These are phyloP conservation scores for Drosophila longiperda DNA, from an alignment of 2,888 invertebrate species.

Conservation along the genomic window DNA sequence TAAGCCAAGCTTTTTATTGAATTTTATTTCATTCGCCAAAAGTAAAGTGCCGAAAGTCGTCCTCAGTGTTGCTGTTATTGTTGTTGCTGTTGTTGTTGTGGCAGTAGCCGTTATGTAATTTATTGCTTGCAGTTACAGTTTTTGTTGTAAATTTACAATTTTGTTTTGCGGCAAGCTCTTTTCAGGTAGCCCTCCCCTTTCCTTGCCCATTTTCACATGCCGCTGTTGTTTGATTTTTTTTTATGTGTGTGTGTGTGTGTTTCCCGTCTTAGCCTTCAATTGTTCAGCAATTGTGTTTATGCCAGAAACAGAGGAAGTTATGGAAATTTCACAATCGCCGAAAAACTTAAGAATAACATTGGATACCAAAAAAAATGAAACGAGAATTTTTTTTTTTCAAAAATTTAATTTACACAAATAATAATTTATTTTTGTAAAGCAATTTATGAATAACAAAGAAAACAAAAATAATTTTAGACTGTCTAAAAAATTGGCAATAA, in stretches of 20 bases:
- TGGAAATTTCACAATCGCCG: conserved; percentile 64
- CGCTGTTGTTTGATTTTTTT: conserved; percentile 15
- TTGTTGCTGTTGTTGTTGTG: conserved; percentile 39
- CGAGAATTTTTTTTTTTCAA: conserved; percentile 5
- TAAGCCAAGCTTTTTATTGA: conserved; percentile 67
- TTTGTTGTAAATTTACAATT: conserved; percentile 78
- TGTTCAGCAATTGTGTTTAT: conserved; percentile 80
- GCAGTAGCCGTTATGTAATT: conserved; percentile 67
- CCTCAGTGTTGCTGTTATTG: conserved; percentile 18
- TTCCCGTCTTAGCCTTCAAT: conserved; percentile 67
- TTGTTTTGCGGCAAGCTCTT: conserved; percentile 43
- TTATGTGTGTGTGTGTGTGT: conserved; percentile 35
- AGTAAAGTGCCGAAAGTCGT: conserved; percentile 64
- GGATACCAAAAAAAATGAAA: conserved; percentile 70
- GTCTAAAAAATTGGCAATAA: background rate
- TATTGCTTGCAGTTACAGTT: conserved; percentile 77
- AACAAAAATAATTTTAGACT: background rate
- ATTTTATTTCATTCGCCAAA: conserved; percentile 70
- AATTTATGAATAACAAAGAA: background rate
- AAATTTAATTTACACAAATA: background rate
- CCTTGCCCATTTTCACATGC: background rate
- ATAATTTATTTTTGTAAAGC: background rate
- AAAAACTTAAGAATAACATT: conserved; percentile 52
- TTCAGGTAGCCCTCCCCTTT: conserved; percentile 42
- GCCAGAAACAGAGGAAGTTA: conserved; percentile 72